Evolutionary conservation across 2,113 vertebrate genomes (phyloP).

Genomic region (Semicossyphus pulcher): DNA sequence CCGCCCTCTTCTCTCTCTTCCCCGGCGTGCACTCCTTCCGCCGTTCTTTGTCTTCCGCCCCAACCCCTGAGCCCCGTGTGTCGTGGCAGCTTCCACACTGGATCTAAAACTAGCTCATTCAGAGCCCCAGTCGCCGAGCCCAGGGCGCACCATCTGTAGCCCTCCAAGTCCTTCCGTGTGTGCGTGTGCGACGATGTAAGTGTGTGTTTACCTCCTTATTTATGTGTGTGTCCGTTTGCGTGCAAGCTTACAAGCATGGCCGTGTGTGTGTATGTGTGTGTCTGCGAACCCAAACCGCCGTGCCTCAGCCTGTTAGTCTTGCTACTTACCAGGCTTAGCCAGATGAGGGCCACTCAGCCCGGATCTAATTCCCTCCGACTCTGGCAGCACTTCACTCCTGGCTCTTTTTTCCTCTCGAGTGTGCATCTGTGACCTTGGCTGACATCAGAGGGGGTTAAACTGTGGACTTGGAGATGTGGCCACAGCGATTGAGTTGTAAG

Average conservation of each 20-base stretch:
- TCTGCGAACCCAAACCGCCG: slow-evolving; percentile 67
- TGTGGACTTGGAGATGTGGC: slow-evolving; percentile 74
- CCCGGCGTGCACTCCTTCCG: slow-evolving; percentile 64
- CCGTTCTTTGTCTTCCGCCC: slow-evolving; percentile 70
- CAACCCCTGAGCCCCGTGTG: slow-evolving; percentile 63
- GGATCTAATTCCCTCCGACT: slow-evolving; percentile 76
- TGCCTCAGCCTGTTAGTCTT: slow-evolving; percentile 79
- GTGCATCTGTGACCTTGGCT: slow-evolving; percentile 79
- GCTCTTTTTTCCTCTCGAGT: slow-evolving; percentile 68
- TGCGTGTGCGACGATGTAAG: slow-evolving; percentile 34
- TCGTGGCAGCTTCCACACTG: slow-evolving; percentile 59
- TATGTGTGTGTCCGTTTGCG: slow-evolving; percentile 56
- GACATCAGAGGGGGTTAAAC: slow-evolving; percentile 74
- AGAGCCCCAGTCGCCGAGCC: slow-evolving; percentile 71
- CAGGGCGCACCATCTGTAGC: slow-evolving; percentile 79
- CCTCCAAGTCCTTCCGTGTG: slow-evolving; percentile 71
- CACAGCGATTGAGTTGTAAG: slow-evolving; percentile 74
- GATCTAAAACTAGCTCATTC: slow-evolving; percentile 72
- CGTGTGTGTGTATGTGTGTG: slow-evolving; percentile 31
- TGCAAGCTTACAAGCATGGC: slow-evolving; percentile 36
- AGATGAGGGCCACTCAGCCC: slow-evolving; percentile 78
- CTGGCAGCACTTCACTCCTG: slow-evolving; percentile 76
- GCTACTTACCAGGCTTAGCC: slow-evolving; percentile 81
- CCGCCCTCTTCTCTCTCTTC: slow-evolving; percentile 42
- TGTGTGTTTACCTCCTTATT: slow-evolving; percentile 50